Base-by-base conservation (phyloP, 2,797 vertebrate genomes). In the Pelodytes ibericus region DNA sequence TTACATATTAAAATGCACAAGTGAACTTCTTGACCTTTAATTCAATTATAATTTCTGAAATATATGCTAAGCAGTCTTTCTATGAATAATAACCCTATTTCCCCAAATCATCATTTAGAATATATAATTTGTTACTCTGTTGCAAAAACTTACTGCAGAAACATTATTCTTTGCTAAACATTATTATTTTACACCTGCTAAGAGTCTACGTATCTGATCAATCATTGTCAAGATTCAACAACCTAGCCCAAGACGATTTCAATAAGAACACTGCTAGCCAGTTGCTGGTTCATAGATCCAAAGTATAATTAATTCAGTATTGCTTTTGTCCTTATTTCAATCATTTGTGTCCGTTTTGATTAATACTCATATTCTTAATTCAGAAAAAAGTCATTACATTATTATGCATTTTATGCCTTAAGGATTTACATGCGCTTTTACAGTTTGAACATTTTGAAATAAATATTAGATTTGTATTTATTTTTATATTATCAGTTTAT, bases 1-100 rank as follows among this genome's bases (percentile, higher is more conserved):
- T 30, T 39, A 22, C 59, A 72, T 29, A 30, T 30, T 16, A 63
- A 51, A 4, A 10, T 4, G 4, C 15, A 30, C n/a, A 63, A 63
- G 58, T 63, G 39, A 25, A 26, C 39, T n/a, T 53, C 20, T 15
- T 72, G 71, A 29, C 29, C 59, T 72, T 72, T 72, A 53, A 36
- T 72, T 63, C 59, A 72, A 53, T 63, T 62, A 51, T 49, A 33
- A 53, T 49, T 24, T 30, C 11, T 25, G 16, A 57, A 58, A 39
- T 58, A 58, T 15, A 33, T 36, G 53, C 44, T 61, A 31, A 25
- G 29, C 16, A 29, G 39, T 72, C 70, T 61, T 22, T 39, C 58
- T 62, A 72, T 31, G 39, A 61, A 51, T 72, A 24, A 61, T 72
- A 72, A 56, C 29, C 20, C n/a, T n/a, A 4, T 20, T 16, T 30